Evolutionary conservation across 1,140 invertebrate genomes (phyloP).

Genomic region (Hestina assimilis): DNA sequence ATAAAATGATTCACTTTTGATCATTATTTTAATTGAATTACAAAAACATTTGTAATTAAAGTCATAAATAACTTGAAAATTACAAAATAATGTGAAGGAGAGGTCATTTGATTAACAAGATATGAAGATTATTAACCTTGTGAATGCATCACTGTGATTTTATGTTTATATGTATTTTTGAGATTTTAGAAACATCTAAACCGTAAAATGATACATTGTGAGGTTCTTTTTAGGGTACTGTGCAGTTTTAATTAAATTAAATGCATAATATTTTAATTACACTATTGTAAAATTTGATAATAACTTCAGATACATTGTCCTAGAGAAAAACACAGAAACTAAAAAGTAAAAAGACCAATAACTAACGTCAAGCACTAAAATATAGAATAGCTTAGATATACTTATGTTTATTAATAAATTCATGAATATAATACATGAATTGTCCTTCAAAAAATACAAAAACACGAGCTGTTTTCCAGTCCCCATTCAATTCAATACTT

Average conservation of each 20-base stretch:
- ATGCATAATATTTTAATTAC: too few relatives aligned
- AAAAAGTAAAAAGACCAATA: too few relatives aligned
- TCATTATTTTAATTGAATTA: conserved; percentile 19
- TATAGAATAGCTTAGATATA: too few relatives aligned
- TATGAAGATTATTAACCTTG: conserved; percentile 2
- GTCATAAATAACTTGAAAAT: conserved; percentile 18
- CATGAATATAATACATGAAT: not conserved
- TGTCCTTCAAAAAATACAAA: not conserved
- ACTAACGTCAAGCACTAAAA: too few relatives aligned
- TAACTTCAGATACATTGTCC: too few relatives aligned
- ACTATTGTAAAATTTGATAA: too few relatives aligned
- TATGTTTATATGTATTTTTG: too few relatives aligned
- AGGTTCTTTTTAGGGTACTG: too few relatives aligned
- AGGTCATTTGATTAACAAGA: conserved; percentile 18
- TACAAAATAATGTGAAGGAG: conserved; percentile 6
- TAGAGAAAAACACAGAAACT: too few relatives aligned
- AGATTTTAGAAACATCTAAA: too few relatives aligned
- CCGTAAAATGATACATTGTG: too few relatives aligned
- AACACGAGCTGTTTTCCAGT: not conserved
- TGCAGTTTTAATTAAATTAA: too few relatives aligned
- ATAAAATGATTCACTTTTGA: conserved; percentile 9
- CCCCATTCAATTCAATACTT: not conserved
- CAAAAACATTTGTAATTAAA: conserved; percentile 21
- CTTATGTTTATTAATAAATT: not conserved
- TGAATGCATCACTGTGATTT: not conserved